These are phyloP conservation scores for Chaetodon trifasciatus DNA, from an alignment of 2,797 vertebrate genomes.

Conservation along the genomic window DNA sequence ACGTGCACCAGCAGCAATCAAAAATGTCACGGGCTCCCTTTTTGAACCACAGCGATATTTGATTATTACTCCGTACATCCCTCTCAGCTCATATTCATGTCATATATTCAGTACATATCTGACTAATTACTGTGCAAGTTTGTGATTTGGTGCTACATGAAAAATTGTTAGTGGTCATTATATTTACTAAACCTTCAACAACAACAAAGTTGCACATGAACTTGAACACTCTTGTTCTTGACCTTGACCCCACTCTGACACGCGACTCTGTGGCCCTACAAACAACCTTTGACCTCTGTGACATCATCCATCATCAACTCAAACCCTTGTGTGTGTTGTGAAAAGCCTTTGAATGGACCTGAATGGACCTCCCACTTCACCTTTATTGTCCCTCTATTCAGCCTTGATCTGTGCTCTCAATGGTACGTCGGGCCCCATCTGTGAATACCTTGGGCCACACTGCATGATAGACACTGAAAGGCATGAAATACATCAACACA, in stretches of 20 bases:
- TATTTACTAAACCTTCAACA: background rate
- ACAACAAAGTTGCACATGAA: constrained; percentile 13
- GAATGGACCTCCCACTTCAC: constrained; percentile 74
- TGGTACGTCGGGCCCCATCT: constrained; percentile 65
- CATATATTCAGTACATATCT: no score
- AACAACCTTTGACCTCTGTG: constrained; percentile 59
- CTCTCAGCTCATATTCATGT: background rate
- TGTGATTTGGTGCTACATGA: background rate
- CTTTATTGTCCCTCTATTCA: constrained; percentile 71
- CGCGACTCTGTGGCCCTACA: constrained; percentile 38
- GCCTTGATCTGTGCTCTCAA: constrained; percentile 45
- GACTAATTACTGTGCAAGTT: background rate
- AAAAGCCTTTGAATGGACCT: constrained; percentile 62
- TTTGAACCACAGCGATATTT: no score
- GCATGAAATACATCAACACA: constrained; percentile 69
- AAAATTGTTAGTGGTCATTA: background rate
- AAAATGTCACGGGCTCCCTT: no score
- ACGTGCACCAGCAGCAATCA: no score
- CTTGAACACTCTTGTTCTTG: constrained; percentile 41
- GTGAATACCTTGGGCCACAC: constrained; percentile 67
- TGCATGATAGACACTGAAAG: constrained; percentile 66
- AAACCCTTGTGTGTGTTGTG: constrained; percentile 45
- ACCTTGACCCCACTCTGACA: constrained; percentile 63
- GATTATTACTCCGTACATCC: no score
- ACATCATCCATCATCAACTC: constrained; percentile 63